Conservation (phyloP, 2,888 invertebrate genomes). For the Tigriopus californicus region DNA sequence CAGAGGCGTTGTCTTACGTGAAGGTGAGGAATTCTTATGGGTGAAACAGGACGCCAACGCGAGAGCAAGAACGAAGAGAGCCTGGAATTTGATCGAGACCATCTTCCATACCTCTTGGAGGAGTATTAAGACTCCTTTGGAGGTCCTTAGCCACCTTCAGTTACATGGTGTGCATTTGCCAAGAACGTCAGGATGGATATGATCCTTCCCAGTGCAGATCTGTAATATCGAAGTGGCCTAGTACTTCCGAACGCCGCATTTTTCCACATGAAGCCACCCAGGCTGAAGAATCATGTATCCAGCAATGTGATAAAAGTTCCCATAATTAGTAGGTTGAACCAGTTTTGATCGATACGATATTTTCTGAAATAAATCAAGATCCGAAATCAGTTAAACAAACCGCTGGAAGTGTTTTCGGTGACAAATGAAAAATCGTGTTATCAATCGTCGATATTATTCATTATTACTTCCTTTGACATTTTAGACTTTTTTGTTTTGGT, state of each 20-base stretch:
- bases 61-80: too few species aligned
- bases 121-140: too few species aligned
- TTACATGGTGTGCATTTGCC: too few species aligned
- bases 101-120: too few species aligned
- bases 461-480: background rate
- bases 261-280: slow-evolving; percentile 10
- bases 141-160: too few species aligned
- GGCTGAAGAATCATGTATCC: slow-evolving; percentile 11
- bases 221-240: too few species aligned
- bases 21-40: background rate
- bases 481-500: background rate
- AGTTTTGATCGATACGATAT: slow-evolving; percentile 7
- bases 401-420: too few species aligned
- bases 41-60: too few species aligned
- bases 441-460: background rate
- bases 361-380: background rate
- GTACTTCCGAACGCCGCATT: background rate
- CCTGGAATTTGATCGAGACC: too few species aligned
- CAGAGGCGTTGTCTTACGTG: background rate
- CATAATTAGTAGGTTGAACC: slow-evolving; percentile 13
- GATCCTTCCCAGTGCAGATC: too few species aligned
- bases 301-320: slow-evolving; percentile 3
- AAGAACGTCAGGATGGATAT: too few species aligned
- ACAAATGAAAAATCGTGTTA: background rate
- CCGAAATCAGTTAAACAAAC: too few species aligned